Percentiles rank a stretch among this genome's conserved stretches.
These are phyloP conservation scores for Macropodus opercularis DNA, from an alignment of 2,797 vertebrate genomes.

Conservation along the genomic window DNA sequence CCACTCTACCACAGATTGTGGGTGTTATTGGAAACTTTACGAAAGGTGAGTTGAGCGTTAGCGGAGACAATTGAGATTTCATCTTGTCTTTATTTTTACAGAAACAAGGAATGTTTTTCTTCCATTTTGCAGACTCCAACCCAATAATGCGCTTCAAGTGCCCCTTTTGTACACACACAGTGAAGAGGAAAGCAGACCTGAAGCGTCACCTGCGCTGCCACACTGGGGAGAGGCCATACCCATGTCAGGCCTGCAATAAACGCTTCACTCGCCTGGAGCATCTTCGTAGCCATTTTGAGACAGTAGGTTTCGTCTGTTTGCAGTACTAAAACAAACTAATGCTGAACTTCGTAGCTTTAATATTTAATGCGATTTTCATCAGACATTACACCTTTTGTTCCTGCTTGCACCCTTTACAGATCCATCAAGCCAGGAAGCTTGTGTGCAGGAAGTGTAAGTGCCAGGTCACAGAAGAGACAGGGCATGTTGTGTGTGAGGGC, in stretches of 20 bases:
- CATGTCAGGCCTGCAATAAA: slow-evolving; percentile 96
- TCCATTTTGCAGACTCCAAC: slow-evolving; percentile 83
- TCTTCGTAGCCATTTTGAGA: slow-evolving; percentile 96
- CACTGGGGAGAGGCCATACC: slow-evolving; percentile 95
- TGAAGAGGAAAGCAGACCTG: slow-evolving; percentile 96
- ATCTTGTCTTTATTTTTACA: background rate
- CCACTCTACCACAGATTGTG: slow-evolving; percentile 84
- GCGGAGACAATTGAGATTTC: background rate
- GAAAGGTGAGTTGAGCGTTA: slow-evolving; percentile 80
- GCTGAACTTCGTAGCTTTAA: background rate
- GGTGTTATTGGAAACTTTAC: slow-evolving; percentile 86
- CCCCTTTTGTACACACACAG: slow-evolving; percentile 95
- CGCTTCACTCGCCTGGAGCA: slow-evolving; percentile 96
- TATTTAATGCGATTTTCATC: background rate
- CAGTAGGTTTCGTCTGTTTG: slow-evolving; percentile 72
- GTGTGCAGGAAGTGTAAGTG: slow-evolving; percentile 97
- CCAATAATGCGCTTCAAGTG: slow-evolving; percentile 96
- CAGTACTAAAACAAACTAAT: background rate
- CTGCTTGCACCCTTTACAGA: slow-evolving; percentile 76
- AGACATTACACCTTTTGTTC: background rate
- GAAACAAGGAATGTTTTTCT: slow-evolving; percentile 22
- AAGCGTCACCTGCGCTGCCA: slow-evolving; percentile 97
- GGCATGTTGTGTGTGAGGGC: slow-evolving; percentile 94
- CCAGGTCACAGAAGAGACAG: slow-evolving; percentile 91
- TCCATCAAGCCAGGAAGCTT: slow-evolving; percentile 96